Conservation (phyloP, 2,113 vertebrate genomes). For the Himantopus leucocephalus region DNA sequence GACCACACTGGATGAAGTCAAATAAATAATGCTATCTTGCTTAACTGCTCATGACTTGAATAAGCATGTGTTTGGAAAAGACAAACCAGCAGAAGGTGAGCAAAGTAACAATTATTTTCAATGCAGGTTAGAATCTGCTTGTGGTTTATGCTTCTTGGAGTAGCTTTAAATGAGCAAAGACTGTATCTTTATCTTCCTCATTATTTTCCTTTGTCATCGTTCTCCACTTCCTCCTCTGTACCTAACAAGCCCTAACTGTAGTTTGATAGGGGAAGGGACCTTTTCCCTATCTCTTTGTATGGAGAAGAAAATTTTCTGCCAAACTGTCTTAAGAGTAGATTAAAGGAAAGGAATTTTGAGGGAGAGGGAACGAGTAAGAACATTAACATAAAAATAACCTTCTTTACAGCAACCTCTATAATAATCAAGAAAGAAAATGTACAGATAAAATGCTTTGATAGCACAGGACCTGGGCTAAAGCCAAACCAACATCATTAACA, state of each 20-base stretch:
- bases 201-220: not conserved
- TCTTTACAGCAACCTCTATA: not conserved
- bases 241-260: not conserved
- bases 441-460: not conserved
- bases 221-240: not conserved
- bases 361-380: not conserved
- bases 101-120: conserved; percentile 6
- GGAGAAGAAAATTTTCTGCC: not conserved
- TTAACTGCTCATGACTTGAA: not conserved
- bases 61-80: not conserved
- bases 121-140: conserved; percentile 9
- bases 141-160: not conserved
- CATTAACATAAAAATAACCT: not conserved
- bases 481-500: not conserved
- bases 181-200: not conserved
- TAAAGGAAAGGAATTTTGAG: not conserved
- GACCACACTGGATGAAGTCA: not conserved
- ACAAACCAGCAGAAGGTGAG: not conserved
- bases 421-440: not conserved
- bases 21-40: not conserved
- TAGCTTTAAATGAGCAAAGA: not conserved
- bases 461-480: not conserved
- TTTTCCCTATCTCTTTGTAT: not conserved
- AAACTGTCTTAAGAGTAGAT: not conserved
- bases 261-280: not conserved